Conservation (phyloP, 64 coral and sea anemone species). For the Porites australiensis region DNA sequence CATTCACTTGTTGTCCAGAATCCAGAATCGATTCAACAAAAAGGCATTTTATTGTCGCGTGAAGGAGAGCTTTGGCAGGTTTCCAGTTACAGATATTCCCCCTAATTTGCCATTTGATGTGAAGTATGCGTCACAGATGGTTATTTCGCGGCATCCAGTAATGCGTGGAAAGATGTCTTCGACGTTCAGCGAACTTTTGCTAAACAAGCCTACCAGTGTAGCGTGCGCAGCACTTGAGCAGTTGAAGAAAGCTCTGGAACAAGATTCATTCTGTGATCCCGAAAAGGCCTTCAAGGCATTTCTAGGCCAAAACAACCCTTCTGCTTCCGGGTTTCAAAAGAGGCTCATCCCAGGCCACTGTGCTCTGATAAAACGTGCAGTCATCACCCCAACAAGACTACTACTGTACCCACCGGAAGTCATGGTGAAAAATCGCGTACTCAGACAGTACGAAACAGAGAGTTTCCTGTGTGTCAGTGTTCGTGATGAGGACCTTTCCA, state of each 20-base stretch:
- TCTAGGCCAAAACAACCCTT: constrained; percentile 53
- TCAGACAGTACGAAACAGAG: constrained; percentile 77
- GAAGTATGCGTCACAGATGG: constrained; percentile 68
- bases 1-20: background rate
- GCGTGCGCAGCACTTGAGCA: constrained; percentile 50
- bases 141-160: constrained; percentile 66
- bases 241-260: constrained; percentile 60
- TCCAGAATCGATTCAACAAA: constrained; percentile 40
- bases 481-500: constrained; percentile 92
- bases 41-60: constrained; percentile 24
- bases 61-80: constrained; percentile 17
- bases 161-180: constrained; percentile 51
- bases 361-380: constrained; percentile 86
- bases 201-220: constrained; percentile 48
- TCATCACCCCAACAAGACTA: constrained; percentile 88
- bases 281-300: constrained; percentile 46
- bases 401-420: constrained; percentile 84
- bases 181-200: constrained; percentile 54
- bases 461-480: constrained; percentile 91
- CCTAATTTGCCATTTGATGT: constrained; percentile 62
- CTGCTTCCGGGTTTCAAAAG: constrained; percentile 27
- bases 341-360: constrained; percentile 82
- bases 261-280: constrained; percentile 75
- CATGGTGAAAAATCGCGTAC: constrained; percentile 92
- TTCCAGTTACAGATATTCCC: constrained; percentile 28